Percentiles rank a stretch among this genome's conserved stretches.
phyloP scores from a whole-genome alignment of 2,888 invertebrate species.

The Cremastobaeus sp. region DNA sequence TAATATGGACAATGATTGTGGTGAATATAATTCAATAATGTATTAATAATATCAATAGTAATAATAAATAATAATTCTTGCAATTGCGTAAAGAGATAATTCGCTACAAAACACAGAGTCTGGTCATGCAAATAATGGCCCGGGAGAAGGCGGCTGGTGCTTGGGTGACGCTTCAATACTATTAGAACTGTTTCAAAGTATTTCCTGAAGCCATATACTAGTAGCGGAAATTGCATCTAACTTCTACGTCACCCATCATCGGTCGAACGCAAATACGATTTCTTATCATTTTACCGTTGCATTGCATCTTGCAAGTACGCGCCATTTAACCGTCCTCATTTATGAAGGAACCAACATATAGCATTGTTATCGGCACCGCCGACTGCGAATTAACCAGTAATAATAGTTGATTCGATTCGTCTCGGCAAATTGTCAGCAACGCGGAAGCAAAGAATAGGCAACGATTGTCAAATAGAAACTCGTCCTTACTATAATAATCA shows the following conservation, averaged over 20 bases:
- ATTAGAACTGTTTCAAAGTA: constrained; percentile 56
- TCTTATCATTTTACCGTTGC: constrained; percentile 43
- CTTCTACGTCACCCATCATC: constrained; percentile 59
- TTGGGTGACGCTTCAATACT: constrained; percentile 73
- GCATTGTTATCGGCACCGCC: too few relatives aligned
- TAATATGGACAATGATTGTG: constrained; percentile 35
- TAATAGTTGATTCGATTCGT: too few relatives aligned
- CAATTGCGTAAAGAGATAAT: constrained; percentile 75
- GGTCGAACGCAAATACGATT: constrained; percentile 57
- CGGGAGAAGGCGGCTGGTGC: constrained; percentile 75
- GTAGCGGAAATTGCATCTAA: constrained; percentile 58
- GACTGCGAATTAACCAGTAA: too few relatives aligned
- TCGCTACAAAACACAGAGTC: constrained; percentile 77
- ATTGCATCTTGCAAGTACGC: constrained; percentile 22
- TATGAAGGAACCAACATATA: constrained; percentile 27
- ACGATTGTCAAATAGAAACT: too few relatives aligned
- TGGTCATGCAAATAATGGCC: constrained; percentile 78
- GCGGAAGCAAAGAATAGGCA: too few relatives aligned
- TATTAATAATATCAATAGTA: constrained; percentile 62
- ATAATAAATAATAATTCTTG: constrained; percentile 68
- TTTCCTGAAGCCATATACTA: constrained; percentile 59
- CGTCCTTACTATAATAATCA: too few relatives aligned
- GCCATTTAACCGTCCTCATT: constrained; percentile 36
- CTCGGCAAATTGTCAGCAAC: too few relatives aligned
- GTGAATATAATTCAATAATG: constrained; percentile 52